These are phyloP conservation scores for Catocala sponsa DNA, from an alignment of 2,888 invertebrate species.

Conservation along the genomic window DNA sequence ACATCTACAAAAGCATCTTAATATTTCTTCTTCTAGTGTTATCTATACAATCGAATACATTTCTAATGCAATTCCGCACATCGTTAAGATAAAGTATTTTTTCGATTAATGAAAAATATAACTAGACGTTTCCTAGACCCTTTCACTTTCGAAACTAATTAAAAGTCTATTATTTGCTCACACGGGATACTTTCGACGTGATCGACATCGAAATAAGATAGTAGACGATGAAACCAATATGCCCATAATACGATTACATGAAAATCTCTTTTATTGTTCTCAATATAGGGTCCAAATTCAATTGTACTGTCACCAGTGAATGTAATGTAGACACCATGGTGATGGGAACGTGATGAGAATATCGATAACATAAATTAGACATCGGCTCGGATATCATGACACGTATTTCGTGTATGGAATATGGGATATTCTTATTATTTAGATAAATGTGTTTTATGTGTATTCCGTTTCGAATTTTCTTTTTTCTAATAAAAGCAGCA, in stretches of 20 bases:
- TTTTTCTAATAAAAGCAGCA: background rate
- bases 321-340: conserved; percentile 59
- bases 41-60: too few relatives aligned
- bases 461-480: background rate
- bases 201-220: conserved; percentile 41
- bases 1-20: too few relatives aligned
- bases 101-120: too few relatives aligned
- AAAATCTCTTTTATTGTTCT: conserved; percentile 28
- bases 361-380: conserved; percentile 64
- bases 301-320: conserved; percentile 30
- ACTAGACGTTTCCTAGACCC: conserved; percentile 13
- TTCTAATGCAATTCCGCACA: too few relatives aligned
- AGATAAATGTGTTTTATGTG: conserved; percentile 4
- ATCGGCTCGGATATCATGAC: conserved; percentile 61
- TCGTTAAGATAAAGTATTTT: too few relatives aligned
- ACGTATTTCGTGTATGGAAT: conserved; percentile 69
- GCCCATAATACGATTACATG: conserved; percentile 5
- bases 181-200: conserved; percentile 41
- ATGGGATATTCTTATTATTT: conserved; percentile 25
- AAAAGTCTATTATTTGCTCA: conserved; percentile 39
- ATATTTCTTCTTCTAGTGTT: too few relatives aligned
- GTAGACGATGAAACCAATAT: conserved; percentile 52
- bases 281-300: conserved; percentile 36
- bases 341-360: conserved; percentile 68
- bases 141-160: conserved; percentile 42